Conservation (phyloP, 2,113 vertebrate genomes). For the Bos taurus region ARS-UCD2.0 NC_037345.1:26187001-26187500, state of each 20-base stretch:
- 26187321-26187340: not conserved
- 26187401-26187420: not conserved
- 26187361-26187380: not conserved
- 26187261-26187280: not conserved
- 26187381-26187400: not conserved
- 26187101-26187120: not conserved
- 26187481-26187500: not conserved
- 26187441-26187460: not conserved
- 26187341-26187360: not conserved
- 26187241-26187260: not conserved
- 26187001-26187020: not conserved
- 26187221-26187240: not conserved
- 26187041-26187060: not conserved
- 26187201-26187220: not conserved
- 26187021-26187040: not conserved
- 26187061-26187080: not conserved
- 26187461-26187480: not conserved
- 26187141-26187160: not conserved
- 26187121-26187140: not conserved
- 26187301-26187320: not conserved
- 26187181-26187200: not conserved
- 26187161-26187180: not conserved
- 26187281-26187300: not conserved
- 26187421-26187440: not conserved
- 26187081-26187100: not conserved